Conservation (phyloP, 1,140 invertebrate species). For the Tribolium castaneum region DNA sequence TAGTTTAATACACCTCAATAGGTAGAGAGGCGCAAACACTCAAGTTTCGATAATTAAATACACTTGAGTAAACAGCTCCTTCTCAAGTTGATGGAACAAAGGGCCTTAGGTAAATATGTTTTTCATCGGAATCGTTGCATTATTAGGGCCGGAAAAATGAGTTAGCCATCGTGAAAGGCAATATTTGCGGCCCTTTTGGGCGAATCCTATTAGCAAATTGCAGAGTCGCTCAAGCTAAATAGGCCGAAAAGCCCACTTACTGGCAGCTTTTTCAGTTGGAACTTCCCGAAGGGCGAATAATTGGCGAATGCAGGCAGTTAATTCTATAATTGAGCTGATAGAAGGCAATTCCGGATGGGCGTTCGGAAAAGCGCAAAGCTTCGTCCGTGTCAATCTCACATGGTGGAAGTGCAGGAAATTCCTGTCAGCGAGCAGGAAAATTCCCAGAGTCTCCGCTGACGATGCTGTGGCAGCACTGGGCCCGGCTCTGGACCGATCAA, state of each 20-base stretch:
- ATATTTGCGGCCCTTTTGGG: not conserved
- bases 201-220: not conserved
- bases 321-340: slow-evolving; percentile 29
- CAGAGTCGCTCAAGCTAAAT: not conserved
- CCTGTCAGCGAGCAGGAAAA: slow-evolving; percentile 24
- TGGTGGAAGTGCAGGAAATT: slow-evolving; percentile 6
- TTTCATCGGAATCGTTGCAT: not conserved
- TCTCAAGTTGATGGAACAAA: slow-evolving; percentile 15
- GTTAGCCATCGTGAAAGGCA: not conserved
- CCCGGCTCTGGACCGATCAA: slow-evolving; percentile 47
- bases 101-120: slow-evolving; percentile 15
- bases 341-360: slow-evolving; percentile 28
- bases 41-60: slow-evolving; percentile 31
- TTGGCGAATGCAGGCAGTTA: slow-evolving; percentile 17
- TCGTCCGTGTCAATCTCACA: not conserved
- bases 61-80: slow-evolving; percentile 12
- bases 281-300: not conserved
- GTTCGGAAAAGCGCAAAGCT: slow-evolving; percentile 16
- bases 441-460: slow-evolving; percentile 45
- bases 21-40: not conserved
- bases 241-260: not conserved
- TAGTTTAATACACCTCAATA: slow-evolving; percentile 20
- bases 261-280: not conserved
- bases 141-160: not conserved
- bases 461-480: slow-evolving; percentile 47